Evolutionary conservation across 1,140 invertebrate species (phyloP).

Genomic region (Trichonephila inaurata): DNA sequence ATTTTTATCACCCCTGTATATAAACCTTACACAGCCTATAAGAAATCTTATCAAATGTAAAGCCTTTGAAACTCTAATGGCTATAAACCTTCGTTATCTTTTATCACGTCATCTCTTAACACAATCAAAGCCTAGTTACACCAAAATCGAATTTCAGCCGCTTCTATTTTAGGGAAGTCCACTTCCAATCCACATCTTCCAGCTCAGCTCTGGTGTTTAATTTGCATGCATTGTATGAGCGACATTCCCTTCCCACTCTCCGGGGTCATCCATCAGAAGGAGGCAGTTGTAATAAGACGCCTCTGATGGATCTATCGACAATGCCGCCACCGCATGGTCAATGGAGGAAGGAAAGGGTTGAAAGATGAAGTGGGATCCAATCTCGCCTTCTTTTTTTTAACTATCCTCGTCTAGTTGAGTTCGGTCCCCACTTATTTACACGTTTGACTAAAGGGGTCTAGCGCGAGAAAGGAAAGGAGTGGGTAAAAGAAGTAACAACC

Average conservation of each 20-base stretch:
- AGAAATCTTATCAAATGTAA: no score
- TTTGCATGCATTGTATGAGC: background rate
- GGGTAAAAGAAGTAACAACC: no score
- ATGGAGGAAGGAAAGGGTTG: background rate
- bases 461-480: background rate
- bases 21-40: no score
- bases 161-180: no score
- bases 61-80: no score
- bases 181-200: background rate
- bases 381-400: background rate
- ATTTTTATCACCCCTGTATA: no score
- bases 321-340: slow-evolving; percentile 6
- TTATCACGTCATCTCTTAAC: no score
- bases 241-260: background rate
- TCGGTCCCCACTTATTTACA: background rate
- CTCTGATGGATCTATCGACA: slow-evolving; percentile 16
- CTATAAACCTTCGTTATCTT: no score
- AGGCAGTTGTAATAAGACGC: background rate
- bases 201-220: background rate
- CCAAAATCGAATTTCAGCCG: no score
- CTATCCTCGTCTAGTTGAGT: background rate
- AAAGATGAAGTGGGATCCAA: background rate
- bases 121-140: no score
- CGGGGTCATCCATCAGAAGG: background rate
- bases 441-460: background rate